Base-by-base conservation (phyloP, 2,888 invertebrate genomes). In the Saturnia japonica region DNA sequence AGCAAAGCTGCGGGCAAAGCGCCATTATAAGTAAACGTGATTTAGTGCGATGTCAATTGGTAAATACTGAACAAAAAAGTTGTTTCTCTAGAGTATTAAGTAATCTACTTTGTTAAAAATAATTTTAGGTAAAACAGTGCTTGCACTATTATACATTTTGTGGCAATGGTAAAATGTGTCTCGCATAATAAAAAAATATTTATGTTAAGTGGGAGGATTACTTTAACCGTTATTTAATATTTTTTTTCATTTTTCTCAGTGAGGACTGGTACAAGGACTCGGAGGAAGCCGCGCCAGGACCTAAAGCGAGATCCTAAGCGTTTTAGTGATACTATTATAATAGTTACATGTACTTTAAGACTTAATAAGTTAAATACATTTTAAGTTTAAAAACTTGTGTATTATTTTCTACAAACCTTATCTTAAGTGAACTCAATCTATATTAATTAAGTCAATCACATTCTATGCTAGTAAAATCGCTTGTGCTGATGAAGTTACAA, bases 261-360 rank as follows among this genome's bases (percentile, higher is more conserved):
- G 97, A 97, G 95, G 97, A 98, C 86, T 98, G 97, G 97, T 98
- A 97, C 95, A 97, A 97, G 91, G 97, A 97, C 76, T 80, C 93
- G n/a, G 97, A 97, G 71, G 96, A 96, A 67, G 93, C 95, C 73
- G 93, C 92, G 70, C 85, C 89, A 62, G 88, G 84, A 73, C 89
- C 94, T 78, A 94, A 94, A 83, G 73, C 86, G 81, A 91, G 91
- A 85, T 85, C 85, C 82, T 92, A 90, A 92, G 79, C 80, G 80
- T 76, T 79, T 78, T 88, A 92, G 89, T 89, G 88, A 90, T 91
- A 90, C 78, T 81, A 71, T 75, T 88, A 88, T 76, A 84, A 78
- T 90, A 91, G 84, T 88, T 89, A 85, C 87, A 47, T 34, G 45
- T 51, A 85, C 82, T 74, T 83, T 93, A 93, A 93, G 93, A 93